These are phyloP conservation scores for Schrankia costaestrigalis DNA, from an alignment of 2,888 invertebrate genomes.

Conservation along the genomic window DNA sequence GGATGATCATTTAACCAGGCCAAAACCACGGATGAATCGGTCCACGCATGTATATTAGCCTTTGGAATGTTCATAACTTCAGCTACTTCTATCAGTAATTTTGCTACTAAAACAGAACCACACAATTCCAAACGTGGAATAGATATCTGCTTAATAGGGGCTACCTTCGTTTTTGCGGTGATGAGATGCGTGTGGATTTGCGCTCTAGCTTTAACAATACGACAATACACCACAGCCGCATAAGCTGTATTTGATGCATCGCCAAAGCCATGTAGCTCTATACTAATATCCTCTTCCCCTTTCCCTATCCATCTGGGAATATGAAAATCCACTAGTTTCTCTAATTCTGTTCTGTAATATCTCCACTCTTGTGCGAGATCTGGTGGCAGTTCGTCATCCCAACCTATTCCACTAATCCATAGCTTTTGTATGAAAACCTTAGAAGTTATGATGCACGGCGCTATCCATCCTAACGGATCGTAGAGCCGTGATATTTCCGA, in stretches of 20 bases:
- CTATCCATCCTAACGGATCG: conserved; percentile 4
- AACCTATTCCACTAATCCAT: neutral
- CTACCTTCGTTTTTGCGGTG: conserved; percentile 1
- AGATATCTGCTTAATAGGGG: conserved; percentile 1
- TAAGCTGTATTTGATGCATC: conserved; percentile 4
- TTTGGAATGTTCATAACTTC: conserved; percentile 1
- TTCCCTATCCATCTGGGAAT: too few relatives aligned
- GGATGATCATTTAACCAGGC: neutral
- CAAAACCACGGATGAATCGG: conserved; percentile 1
- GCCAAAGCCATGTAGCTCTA: conserved; percentile 5
- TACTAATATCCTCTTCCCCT: too few relatives aligned
- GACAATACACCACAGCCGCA: conserved; percentile 1
- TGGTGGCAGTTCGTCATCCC: neutral
- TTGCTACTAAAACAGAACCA: neutral
- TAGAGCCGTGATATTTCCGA: neutral
- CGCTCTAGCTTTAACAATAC: neutral
- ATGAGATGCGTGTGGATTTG: neutral
- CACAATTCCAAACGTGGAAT: conserved; percentile 3
- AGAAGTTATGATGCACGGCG: neutral
- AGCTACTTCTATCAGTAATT: neutral
- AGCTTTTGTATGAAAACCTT: too few relatives aligned
- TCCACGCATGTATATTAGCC: conserved; percentile 1
- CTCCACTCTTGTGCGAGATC: too few relatives aligned
- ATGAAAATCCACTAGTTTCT: too few relatives aligned
- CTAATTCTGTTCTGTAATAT: too few relatives aligned